Evolutionary conservation across 2,797 vertebrate genomes (phyloP), one percentile per base, ranked within the genome.

Genomic region (Zenarchopterus dispar): DNA sequence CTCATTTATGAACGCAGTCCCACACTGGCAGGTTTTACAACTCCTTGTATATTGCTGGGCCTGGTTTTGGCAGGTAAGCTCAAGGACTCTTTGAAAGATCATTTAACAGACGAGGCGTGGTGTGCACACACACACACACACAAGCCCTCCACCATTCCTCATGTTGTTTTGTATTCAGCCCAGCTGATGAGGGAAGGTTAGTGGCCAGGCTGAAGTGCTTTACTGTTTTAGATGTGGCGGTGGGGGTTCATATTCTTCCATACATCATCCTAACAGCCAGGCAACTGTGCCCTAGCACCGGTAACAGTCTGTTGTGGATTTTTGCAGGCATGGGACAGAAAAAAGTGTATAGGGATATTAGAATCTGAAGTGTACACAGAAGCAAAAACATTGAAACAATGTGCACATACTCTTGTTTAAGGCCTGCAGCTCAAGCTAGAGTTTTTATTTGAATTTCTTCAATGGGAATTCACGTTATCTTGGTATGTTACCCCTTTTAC

Each of bases 81-180:
- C 84, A 91, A 93, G 90, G 91, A 92, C 91, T 88, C 78, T 86
- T 84, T 90, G 89, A 90, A 85, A 89, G 84, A 84, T 73, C 77
- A 78, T 85, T 89, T 90, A 82, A 86, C 73, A 70, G 82, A 87
- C 50, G 62, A 84, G 80, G 64, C 62, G 52, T 49, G 60, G 26
- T 4, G 21, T 36, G 22, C 49, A 60, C 9, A 4, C 62, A 3
- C 74, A 36, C 55, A 45, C 47, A 45, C 62, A 42, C 49, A 11
- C 59, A 44, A 8, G 16, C 5, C 36, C 11, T 39, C 24, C 11
- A 19, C 43, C 28, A 41, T 59, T 69, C 36, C 54, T 58, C 31
- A 39, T 63, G 39, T 78, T 81, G 73, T 77, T 85, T 85, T 84
- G 85, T 86, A 88, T 87, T 78, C 82, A 65, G 67, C 55, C 63